Percentiles rank a stretch among this genome's conserved stretches.
Conservation (phyloP, 92 coral and sea anemone species). For the Phymanthus crucifer region DNA sequence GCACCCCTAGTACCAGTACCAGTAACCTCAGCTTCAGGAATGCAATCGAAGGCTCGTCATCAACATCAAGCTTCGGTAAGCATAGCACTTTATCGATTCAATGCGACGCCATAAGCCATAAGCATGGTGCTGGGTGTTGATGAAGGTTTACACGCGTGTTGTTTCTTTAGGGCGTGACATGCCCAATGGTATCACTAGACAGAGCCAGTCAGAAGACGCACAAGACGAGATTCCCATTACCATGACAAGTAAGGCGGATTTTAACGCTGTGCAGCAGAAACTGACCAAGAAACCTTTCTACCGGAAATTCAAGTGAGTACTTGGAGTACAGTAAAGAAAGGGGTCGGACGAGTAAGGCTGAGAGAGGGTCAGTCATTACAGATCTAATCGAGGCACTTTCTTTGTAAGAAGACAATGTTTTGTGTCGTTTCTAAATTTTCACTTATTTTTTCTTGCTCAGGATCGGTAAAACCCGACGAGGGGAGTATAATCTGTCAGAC, state of each 20-base stretch:
- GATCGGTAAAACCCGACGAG: constrained; percentile 68
- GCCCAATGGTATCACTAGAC: constrained; percentile 63
- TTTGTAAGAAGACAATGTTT: too few relatives aligned
- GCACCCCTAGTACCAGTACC: constrained; percentile 19
- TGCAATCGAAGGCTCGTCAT: constrained; percentile 64
- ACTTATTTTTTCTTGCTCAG: constrained; percentile 26
- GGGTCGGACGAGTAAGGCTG: background rate
- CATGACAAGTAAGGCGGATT: constrained; percentile 93
- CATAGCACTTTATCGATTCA: too few relatives aligned
- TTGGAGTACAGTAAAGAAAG: background rate
- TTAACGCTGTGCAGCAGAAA: constrained; percentile 88
- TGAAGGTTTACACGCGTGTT: too few relatives aligned
- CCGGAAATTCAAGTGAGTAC: constrained; percentile 74
- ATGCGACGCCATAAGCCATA: too few relatives aligned
- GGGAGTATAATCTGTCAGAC: constrained; percentile 73
- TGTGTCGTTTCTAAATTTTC: too few relatives aligned
- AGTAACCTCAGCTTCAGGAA: constrained; percentile 59
- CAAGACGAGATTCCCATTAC: constrained; percentile 89
- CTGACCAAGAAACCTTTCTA: constrained; percentile 92
- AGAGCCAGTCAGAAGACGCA: constrained; percentile 63
- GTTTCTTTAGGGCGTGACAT: constrained; percentile 69
- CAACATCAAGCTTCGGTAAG: constrained; percentile 34
- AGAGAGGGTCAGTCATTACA: too few relatives aligned
- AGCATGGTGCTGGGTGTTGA: too few relatives aligned
- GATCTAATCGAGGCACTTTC: too few relatives aligned